A percentile compares a stretch with the other conserved stretches of the same genome.
Conservation (phyloP, 2,797 vertebrate species). For the Carapus acus region DNA sequence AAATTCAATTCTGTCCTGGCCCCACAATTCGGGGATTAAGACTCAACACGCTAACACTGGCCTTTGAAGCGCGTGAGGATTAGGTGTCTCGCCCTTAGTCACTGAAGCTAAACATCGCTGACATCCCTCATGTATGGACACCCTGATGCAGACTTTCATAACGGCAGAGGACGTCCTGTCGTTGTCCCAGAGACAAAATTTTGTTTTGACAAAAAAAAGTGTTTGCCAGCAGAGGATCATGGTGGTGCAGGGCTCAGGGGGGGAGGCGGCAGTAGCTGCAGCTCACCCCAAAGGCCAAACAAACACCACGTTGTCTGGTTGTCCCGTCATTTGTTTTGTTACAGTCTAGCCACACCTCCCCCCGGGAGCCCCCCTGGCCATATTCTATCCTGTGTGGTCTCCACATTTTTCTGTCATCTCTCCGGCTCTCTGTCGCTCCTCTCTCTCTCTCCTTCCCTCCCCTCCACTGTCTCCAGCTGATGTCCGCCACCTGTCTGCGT, state of each 20-base stretch:
- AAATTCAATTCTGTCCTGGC: conserved; percentile 10
- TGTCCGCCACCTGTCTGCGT: conserved; percentile 70
- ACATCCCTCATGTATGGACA: not conserved
- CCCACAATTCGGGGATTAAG: not conserved
- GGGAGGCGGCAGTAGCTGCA: too few species aligned
- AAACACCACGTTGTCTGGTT: conserved; percentile 25
- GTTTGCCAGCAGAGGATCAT: too few species aligned
- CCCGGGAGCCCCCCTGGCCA: conserved; percentile 47
- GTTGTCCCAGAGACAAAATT: too few species aligned
- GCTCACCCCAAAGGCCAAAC: too few species aligned
- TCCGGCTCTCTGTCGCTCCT: conserved; percentile 26
- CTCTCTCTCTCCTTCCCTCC: conserved; percentile 5
- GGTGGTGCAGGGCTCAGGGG: too few species aligned
- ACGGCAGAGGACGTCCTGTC: too few species aligned
- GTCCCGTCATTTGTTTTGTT: conserved; percentile 32
- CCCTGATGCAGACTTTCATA: conserved; percentile 6
- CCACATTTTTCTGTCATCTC: conserved; percentile 52
- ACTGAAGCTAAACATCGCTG: conserved; percentile 5
- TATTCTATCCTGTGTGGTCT: conserved; percentile 67
- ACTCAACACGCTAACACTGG: not conserved
- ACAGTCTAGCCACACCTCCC: conserved; percentile 37
- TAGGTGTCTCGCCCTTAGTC: conserved; percentile 3
- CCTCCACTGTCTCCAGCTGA: conserved; percentile 41
- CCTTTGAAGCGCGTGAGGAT: conserved; percentile 7
- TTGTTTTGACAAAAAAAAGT: too few species aligned